Evolutionary conservation across 2,113 vertebrate genomes (phyloP).

Genomic region (Crotalus viridis): DNA sequence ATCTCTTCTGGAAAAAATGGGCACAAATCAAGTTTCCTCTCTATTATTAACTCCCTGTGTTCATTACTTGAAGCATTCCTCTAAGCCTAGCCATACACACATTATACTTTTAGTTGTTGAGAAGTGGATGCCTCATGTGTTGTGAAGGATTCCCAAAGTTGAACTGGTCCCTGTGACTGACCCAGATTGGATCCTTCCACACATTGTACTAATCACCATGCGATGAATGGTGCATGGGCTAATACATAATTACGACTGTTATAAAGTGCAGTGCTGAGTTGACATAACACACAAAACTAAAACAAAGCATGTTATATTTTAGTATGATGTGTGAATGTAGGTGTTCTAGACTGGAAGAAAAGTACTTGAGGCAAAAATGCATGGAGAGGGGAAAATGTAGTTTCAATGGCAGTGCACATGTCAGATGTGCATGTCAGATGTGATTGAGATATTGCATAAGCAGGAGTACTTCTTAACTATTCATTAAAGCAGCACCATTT

Average conservation of each 20-base stretch:
- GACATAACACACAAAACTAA: neutral
- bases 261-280: neutral
- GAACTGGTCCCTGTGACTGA: neutral
- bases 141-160: neutral
- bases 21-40: neutral
- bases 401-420: neutral
- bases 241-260: neutral
- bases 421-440: neutral
- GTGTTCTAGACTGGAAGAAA: no score
- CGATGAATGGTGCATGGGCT: neutral
- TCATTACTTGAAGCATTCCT: neutral
- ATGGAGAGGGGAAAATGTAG: neutral
- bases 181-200: neutral
- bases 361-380: neutral
- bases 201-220: neutral
- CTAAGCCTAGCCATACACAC: neutral
- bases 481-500: neutral
- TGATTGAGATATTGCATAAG: neutral
- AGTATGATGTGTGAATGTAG: neutral
- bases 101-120: neutral
- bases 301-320: neutral
- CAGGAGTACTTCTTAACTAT: neutral
- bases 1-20: neutral
- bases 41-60: neutral
- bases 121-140: neutral